Evolutionary conservation across 2,888 invertebrate species (phyloP), one percentile per base, ranked within the genome.

Genomic region (Cecidostiba fungosa): DNA sequence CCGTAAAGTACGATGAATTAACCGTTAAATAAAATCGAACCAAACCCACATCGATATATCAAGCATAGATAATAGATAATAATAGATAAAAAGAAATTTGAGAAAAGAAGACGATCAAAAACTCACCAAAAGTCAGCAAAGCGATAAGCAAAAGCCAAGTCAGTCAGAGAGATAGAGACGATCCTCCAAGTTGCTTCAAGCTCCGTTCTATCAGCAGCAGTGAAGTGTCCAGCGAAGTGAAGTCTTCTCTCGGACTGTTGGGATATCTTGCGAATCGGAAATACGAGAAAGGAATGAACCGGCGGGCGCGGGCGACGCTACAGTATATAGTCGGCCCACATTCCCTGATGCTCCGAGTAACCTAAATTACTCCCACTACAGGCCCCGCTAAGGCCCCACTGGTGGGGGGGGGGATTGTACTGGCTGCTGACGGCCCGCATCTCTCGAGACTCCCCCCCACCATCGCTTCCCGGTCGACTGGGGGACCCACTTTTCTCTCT

Each of bases 281-380:
- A 88, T 87, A 88, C 90, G 87, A 89, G 88, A 89, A 89, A 87
- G 90, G 89, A 90, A 90, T 90, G 90, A 90, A 89, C 89, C 89
- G 89, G 88, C 88, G 87, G 88, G 81, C 87, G 88, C 89, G 89
- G 87, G 89, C 88, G 88, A 88, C 89, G 90, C 88, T 89, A 89
- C 88, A 88, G 90, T 91, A 91, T 91, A 91, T 91, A 91, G 87
- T 90, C 90, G 90, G 90, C 90, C 90, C 90, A 91, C 90, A 91
- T 91, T 90, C 90, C 87, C 90, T 62, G 86, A 87, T 92, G 93
- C 91, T 91, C 92, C 92, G 91, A 92, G 92, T 93, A 93, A 93
- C 93, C 93, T 92, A 93, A 92, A 93, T 93, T 91, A 89, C 92
- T 91, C 93, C 93, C 93, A 91, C 93, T 88, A 39, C 19, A 14